Base-by-base conservation (phyloP, 2,113 vertebrate species). In the Gila orcuttii region DNA sequence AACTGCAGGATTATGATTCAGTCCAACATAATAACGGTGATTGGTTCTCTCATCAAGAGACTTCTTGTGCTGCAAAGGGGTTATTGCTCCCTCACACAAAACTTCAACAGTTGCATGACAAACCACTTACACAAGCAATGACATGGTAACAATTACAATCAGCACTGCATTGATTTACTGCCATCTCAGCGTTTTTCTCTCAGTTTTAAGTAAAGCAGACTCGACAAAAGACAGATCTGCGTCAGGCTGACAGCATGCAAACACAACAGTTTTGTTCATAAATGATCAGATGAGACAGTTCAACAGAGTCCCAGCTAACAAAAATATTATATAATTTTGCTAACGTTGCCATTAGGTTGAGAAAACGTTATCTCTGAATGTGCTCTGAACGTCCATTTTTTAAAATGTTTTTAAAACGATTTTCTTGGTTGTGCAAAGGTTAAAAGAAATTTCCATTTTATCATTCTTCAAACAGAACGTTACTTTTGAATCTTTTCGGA, bases 91-190 rank as follows among this genome's bases (percentile, higher is more conserved):
- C 21, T 42, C n/a, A 21, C 33, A 79, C 31, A 60, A 39, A 60
- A 42, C 57, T 42, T 25, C 55, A 42, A 79, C 77, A 60, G 33
- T 62, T 60, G 4, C n/a, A 45, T 64, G 39, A 64, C 36, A 47
- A 80, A 42, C 13, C 39, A 42, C 23, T 62, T 79, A 79, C 52
- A 79, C 28, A 62, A 80, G 77, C 59, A 60, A 28, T 45, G 78
- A 28, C 59, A 62, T 19, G 13, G 8, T 45, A 17, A 80, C 19
- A 64, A 80, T 1, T 15, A 6, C 15, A 31, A 80, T 80, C 78
- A 28, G 23, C 59, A 45, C 47, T 31, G 57, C 13, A 4, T 6
- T 47, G 59, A 28, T 80, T 80, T 42, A 42, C 33, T 60, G 6
- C 33, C 11, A 36, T n/a, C 52, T 78, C 76, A 57, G 76, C 55